Evolutionary conservation across 2,888 invertebrate genomes (phyloP).

Genomic region (Lamellibrachia satsuma): DNA sequence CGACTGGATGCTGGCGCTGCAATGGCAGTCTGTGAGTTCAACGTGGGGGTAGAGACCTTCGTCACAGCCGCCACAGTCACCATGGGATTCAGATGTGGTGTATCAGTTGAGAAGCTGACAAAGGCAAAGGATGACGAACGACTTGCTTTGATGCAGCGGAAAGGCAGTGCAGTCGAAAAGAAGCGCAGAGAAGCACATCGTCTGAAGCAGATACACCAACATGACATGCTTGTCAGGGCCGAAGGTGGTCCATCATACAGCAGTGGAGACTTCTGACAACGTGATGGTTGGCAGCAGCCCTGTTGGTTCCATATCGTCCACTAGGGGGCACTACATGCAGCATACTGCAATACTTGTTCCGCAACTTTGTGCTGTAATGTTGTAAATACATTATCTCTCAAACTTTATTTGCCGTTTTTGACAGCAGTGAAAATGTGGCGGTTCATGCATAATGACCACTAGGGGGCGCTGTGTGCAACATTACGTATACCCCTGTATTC

Average conservation of each 20-base stretch:
- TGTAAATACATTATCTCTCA: neutral
- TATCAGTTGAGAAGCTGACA: neutral
- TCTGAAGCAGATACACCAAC: neutral
- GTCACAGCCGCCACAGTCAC: neutral
- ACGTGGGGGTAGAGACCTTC: neutral
- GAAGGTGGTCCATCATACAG: neutral
- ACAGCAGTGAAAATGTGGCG: no score
- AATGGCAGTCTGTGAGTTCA: neutral
- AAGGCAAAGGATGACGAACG: neutral
- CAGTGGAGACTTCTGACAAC: neutral
- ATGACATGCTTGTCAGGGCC: neutral
- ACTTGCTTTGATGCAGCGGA: neutral
- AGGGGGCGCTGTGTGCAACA: neutral
- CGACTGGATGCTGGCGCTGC: neutral
- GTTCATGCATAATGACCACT: neutral
- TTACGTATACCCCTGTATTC: no score
- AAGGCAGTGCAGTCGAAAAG: neutral
- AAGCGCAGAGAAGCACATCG: neutral
- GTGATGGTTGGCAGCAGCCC: neutral
- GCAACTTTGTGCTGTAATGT: neutral
- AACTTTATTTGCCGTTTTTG: no score
- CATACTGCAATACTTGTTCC: neutral
- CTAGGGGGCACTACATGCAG: neutral
- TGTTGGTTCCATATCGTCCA: neutral
- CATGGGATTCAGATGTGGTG: neutral